phyloP scores from a whole-genome alignment of 2,113 vertebrate genomes.

The Spheniscus mendiculus region DNA sequence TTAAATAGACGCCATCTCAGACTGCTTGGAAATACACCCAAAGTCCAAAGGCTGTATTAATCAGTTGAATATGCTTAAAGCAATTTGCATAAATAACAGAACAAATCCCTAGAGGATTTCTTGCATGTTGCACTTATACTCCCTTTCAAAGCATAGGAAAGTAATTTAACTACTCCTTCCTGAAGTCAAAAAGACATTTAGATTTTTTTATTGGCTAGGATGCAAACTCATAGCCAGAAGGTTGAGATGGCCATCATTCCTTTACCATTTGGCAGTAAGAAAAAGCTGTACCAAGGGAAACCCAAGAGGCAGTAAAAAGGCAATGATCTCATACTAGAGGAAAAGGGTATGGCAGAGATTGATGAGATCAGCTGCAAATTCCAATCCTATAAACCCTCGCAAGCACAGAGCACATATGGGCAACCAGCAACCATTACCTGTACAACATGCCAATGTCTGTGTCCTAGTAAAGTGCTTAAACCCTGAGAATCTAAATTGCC shows the following conservation, averaged over 20 bases:
- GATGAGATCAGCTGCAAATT: background rate
- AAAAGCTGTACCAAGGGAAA: background rate
- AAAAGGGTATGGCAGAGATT: background rate
- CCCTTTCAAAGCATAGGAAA: background rate
- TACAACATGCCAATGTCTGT: slow-evolving; percentile 98
- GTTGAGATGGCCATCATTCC: background rate
- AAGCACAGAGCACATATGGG: background rate
- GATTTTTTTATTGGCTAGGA: background rate
- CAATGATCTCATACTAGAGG: background rate
- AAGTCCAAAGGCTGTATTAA: background rate
- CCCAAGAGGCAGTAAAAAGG: background rate
- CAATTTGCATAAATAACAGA: background rate
- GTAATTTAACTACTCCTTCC: background rate
- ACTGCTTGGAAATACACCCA: background rate
- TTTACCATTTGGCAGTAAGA: background rate
- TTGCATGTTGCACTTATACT: background rate
- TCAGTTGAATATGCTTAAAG: background rate
- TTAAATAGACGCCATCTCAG: background rate
- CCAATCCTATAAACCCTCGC: background rate
- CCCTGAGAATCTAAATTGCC: slow-evolving; percentile 88
- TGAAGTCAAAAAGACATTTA: background rate
- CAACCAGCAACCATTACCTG: slow-evolving; percentile 80
- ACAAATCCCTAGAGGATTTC: background rate
- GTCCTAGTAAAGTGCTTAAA: slow-evolving; percentile 98
- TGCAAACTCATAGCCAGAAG: background rate